Conservation (phyloP, 2,797 vertebrate genomes). For the Threskiornis aethiopicus region DNA sequence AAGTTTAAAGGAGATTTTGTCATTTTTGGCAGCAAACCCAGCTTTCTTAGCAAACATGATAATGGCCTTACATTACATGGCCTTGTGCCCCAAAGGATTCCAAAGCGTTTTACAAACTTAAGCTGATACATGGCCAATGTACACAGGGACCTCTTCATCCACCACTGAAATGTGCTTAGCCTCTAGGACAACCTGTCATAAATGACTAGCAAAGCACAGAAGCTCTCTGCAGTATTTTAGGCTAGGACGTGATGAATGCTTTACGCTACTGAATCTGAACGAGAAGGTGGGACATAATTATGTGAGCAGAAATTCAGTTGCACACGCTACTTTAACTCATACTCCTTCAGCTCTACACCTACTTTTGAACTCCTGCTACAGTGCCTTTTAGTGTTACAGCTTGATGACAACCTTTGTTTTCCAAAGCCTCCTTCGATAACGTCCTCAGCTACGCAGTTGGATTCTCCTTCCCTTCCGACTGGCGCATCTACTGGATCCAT, state of each 20-base stretch:
- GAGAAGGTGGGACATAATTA: background rate
- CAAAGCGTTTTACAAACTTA: background rate
- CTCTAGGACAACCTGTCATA: background rate
- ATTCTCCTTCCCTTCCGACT: background rate
- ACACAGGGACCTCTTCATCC: background rate
- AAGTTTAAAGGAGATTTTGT: constrained; percentile 21
- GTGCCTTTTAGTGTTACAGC: background rate
- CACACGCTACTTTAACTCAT: background rate
- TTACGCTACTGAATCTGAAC: background rate
- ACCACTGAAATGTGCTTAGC: background rate
- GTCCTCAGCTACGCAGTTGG: background rate
- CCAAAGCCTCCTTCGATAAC: background rate
- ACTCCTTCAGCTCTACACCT: background rate
- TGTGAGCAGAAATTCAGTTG: background rate
- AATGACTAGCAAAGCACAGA: constrained; percentile 6
- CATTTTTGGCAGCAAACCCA: constrained; percentile 24
- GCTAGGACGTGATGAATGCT: background rate
- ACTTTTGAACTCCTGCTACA: background rate
- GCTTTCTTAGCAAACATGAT: constrained; percentile 52
- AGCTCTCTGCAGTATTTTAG: background rate
- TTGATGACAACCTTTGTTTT: background rate
- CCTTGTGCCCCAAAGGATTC: constrained; percentile 6
- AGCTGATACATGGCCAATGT: background rate
- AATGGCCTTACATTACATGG: constrained; percentile 9
- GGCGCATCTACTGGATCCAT: background rate